Percentiles rank a stretch among this genome's conserved stretches.
Evolutionary conservation across 2,888 invertebrate genomes (phyloP).

Genomic region (Strigamia maritima): DNA sequence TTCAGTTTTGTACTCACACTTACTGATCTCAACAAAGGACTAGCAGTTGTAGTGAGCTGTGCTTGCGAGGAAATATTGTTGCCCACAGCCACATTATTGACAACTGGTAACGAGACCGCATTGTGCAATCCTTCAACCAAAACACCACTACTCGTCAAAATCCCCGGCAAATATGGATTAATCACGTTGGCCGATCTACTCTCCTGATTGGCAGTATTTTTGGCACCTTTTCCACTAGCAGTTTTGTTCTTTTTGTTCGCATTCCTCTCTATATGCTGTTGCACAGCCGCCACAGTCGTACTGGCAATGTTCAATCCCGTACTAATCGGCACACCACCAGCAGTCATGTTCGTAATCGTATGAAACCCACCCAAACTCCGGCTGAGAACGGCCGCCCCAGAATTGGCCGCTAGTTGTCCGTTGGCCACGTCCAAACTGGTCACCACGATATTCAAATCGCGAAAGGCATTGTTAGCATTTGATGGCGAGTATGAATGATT

Average conservation of each 20-base stretch:
- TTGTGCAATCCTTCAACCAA: conserved; percentile 39
- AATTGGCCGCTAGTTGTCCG: conserved; percentile 36
- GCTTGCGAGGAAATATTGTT: conserved; percentile 34
- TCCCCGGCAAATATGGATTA: conserved; percentile 40
- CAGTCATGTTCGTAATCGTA: conserved; percentile 25
- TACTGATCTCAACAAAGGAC: conserved; percentile 40
- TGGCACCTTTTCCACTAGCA: conserved; percentile 35
- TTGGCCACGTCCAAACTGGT: conserved; percentile 39
- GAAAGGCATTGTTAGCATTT: conserved; percentile 34
- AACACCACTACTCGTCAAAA: conserved; percentile 36
- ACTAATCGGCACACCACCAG: neutral
- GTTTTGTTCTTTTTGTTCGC: conserved; percentile 36
- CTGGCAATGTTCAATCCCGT: conserved; percentile 7
- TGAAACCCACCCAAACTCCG: conserved; percentile 32
- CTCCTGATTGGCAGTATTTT: conserved; percentile 27
- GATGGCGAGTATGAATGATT: conserved; percentile 33
- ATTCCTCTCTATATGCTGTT: conserved; percentile 33
- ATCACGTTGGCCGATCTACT: conserved; percentile 37
- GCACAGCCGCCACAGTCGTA: conserved; percentile 1
- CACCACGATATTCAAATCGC: conserved; percentile 37
- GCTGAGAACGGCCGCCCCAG: conserved; percentile 19
- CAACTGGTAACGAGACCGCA: conserved; percentile 38
- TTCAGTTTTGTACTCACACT: neutral
- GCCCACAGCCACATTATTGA: conserved; percentile 21
- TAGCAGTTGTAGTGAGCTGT: conserved; percentile 37